Evolutionary conservation across 2,797 vertebrate species (phyloP).

Genomic region (Falco columbarius): DNA sequence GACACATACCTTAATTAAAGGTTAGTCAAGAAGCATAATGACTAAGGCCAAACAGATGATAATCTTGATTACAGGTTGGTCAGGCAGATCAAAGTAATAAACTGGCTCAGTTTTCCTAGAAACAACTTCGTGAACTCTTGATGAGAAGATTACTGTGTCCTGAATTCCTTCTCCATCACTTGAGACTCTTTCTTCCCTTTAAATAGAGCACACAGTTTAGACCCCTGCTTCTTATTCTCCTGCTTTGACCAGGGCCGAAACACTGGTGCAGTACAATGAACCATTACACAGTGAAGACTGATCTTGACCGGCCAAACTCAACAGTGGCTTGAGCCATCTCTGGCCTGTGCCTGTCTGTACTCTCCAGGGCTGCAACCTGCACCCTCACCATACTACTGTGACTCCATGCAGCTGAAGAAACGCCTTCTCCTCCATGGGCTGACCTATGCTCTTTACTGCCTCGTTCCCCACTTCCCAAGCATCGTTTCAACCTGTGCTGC

Average conservation of each 20-base stretch:
- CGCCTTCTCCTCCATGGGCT: background rate
- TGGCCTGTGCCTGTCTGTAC: too few species aligned
- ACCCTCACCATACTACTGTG: background rate
- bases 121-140: slow-evolving; percentile 23
- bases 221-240: background rate
- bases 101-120: slow-evolving; percentile 34
- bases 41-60: slow-evolving; percentile 35
- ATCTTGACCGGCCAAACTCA: background rate
- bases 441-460: background rate
- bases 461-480: background rate
- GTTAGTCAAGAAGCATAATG: slow-evolving; percentile 7
- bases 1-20: slow-evolving; percentile 36
- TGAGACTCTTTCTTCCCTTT: background rate
- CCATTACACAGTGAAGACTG: background rate
- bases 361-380: background rate
- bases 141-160: background rate
- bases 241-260: background rate
- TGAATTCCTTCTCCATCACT: background rate
- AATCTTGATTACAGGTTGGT: slow-evolving; percentile 43
- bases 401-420: background rate
- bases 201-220: background rate
- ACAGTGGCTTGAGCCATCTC: background rate
- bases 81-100: slow-evolving; percentile 43
- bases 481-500: background rate
- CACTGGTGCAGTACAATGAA: background rate